Conservation (phyloP, 2,888 invertebrate genomes). For the Drosophila tripunctata region DNA sequence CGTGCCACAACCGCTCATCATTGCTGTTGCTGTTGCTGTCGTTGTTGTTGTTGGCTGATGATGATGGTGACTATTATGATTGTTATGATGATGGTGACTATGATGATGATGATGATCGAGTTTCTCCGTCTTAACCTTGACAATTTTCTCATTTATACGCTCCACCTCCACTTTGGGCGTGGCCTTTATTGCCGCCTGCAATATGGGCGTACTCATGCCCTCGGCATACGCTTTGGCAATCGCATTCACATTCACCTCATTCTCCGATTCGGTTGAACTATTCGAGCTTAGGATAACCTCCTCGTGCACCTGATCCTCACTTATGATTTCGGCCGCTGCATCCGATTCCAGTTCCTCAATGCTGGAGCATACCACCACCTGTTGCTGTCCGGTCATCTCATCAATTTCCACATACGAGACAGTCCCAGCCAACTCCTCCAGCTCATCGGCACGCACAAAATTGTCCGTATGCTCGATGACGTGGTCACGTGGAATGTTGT, state of each 20-base stretch:
- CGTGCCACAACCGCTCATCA: slow-evolving; percentile 44
- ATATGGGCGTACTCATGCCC: slow-evolving; percentile 84
- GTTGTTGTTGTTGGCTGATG: no score
- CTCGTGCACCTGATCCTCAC: slow-evolving; percentile 83
- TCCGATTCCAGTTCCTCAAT: slow-evolving; percentile 82
- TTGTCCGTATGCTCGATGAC: slow-evolving; percentile 85
- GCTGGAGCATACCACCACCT: slow-evolving; percentile 87
- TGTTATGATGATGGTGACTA: no score
- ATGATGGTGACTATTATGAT: no score
- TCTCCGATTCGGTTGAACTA: slow-evolving; percentile 80
- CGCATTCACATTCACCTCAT: slow-evolving; percentile 82
- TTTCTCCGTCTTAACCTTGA: slow-evolving; percentile 83
- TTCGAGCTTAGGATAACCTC: slow-evolving; percentile 84
- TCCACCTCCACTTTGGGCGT: slow-evolving; percentile 93
- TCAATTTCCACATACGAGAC: slow-evolving; percentile 83
- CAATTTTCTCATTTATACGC: slow-evolving; percentile 86
- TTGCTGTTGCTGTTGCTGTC: no score
- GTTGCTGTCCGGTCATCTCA: slow-evolving; percentile 87
- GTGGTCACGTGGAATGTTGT: slow-evolving; percentile 83
- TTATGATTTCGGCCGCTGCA: slow-evolving; percentile 81
- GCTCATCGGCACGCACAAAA: slow-evolving; percentile 82
- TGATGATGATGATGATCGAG: slow-evolving; percentile 77
- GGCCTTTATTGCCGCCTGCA: slow-evolving; percentile 94
- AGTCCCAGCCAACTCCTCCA: slow-evolving; percentile 75
- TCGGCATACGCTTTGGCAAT: slow-evolving; percentile 83